Conservation (phyloP, 2,888 invertebrate species). For the Leptinotarsa peninsularis region DNA sequence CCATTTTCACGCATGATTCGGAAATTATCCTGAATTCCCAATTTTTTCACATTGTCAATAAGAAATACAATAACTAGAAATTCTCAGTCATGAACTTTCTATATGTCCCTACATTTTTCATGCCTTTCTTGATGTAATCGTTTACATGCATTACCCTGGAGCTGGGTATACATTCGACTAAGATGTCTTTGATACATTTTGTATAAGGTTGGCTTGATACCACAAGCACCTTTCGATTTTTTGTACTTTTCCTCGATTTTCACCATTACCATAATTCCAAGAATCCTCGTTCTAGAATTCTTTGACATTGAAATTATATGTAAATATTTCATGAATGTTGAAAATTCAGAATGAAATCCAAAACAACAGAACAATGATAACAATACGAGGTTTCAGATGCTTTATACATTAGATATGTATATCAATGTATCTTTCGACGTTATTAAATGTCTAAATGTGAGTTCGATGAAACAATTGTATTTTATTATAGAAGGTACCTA, state of each 20-base stretch:
- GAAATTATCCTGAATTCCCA: background rate
- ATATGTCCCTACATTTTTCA: conserved; percentile 24
- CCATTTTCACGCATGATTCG: background rate
- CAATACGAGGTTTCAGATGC: background rate
- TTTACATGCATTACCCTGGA: conserved; percentile 38
- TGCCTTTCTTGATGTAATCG: conserved; percentile 34
- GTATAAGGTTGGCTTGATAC: conserved; percentile 36
- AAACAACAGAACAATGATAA: conserved; percentile 23
- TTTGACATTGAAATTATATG: conserved; percentile 44
- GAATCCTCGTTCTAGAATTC: conserved; percentile 28
- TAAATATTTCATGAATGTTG: conserved; percentile 36
- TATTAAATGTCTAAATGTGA: too few relatives aligned
- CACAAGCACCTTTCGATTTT: conserved; percentile 38
- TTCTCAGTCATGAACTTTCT: conserved; percentile 13
- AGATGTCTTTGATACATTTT: conserved; percentile 46
- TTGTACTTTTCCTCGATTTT: conserved; percentile 38
- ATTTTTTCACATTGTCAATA: background rate
- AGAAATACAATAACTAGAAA: conserved; percentile 16
- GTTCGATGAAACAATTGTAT: too few relatives aligned
- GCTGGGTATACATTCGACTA: conserved; percentile 38
- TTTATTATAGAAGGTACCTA: background rate
- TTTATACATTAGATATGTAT: too few relatives aligned
- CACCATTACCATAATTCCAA: conserved; percentile 41
- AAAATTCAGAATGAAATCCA: conserved; percentile 22
- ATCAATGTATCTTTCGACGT: too few relatives aligned